These are phyloP conservation scores for Syngnathus floridae DNA, from an alignment of 2,113 vertebrate genomes.

Conservation along the genomic window DNA sequence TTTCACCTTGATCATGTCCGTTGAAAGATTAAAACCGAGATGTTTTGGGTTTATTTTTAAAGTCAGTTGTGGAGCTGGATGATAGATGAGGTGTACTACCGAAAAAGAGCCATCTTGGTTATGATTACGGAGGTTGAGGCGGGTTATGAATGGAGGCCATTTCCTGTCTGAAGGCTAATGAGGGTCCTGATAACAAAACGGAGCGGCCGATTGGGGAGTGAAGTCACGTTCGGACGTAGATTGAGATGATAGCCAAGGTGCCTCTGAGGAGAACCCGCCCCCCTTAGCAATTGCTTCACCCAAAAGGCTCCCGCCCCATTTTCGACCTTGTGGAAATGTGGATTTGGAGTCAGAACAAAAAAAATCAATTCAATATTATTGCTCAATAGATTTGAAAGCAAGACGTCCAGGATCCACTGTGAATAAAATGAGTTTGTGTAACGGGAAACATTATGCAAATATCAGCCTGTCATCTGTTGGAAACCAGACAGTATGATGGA, in stretches of 20 bases:
- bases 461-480: slow-evolving; percentile 26
- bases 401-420: slow-evolving; percentile 20
- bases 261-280: slow-evolving; percentile 33
- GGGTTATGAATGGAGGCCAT: slow-evolving; percentile 42
- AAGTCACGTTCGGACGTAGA: slow-evolving; percentile 43
- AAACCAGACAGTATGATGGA: slow-evolving; percentile 33
- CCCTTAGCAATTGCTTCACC: slow-evolving; percentile 27
- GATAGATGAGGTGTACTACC: slow-evolving; percentile 11
- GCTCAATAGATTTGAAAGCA: slow-evolving; percentile 41
- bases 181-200: slow-evolving; percentile 49
- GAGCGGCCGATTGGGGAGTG: slow-evolving; percentile 33
- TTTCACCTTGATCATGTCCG: neutral
- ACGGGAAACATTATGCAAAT: slow-evolving; percentile 12
- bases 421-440: slow-evolving; percentile 24
- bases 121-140: slow-evolving; percentile 31
- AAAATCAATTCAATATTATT: slow-evolving; percentile 41
- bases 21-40: neutral
- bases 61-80: slow-evolving; percentile 2
- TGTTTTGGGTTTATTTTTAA: neutral
- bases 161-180: slow-evolving; percentile 54
- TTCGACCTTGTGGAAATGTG: slow-evolving; percentile 14
- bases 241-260: slow-evolving; percentile 36
- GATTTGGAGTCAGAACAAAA: slow-evolving; percentile 21
- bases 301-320: slow-evolving; percentile 32
- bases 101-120: slow-evolving; percentile 9